phyloP scores from a whole-genome alignment of 2,797 vertebrate species.

The Halcyon badia region DNA sequence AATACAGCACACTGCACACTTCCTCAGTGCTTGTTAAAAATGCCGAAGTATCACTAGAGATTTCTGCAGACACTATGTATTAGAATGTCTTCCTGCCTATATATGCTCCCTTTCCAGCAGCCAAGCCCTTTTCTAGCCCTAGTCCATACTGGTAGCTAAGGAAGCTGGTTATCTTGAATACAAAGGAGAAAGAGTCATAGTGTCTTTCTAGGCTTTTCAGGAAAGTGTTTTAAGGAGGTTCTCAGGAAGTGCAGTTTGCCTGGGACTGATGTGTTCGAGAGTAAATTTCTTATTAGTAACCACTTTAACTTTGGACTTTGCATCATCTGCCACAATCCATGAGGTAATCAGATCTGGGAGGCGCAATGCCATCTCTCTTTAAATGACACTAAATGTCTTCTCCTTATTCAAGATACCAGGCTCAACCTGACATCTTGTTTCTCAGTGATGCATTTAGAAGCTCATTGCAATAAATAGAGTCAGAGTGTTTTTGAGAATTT shows the following conservation, averaged over 20 bases:
- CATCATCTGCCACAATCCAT: not conserved
- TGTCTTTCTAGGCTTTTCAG: not conserved
- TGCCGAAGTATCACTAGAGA: not conserved
- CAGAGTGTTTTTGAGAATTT: not conserved
- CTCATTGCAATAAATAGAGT: not conserved
- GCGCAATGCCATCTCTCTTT: not conserved
- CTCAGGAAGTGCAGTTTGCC: not conserved
- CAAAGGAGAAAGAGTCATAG: not conserved
- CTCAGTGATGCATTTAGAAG: not conserved
- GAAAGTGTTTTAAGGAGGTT: not conserved
- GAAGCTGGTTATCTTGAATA: not conserved
- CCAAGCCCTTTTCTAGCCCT: not conserved
- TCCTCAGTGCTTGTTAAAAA: constrained; percentile 12
- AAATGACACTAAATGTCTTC: not conserved
- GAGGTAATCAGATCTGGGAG: not conserved
- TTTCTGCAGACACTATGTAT: not conserved
- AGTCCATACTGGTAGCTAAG: not conserved
- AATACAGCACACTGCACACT: not conserved
- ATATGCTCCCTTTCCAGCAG: not conserved
- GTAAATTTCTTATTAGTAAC: not conserved
- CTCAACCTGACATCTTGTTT: not conserved
- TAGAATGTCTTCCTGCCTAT: not conserved
- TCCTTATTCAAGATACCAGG: not conserved
- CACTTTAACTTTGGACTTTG: not conserved
- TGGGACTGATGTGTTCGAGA: not conserved